A percentile compares a stretch with the other conserved stretches of the same genome.
phyloP scores from a whole-genome alignment of 2,888 invertebrate species.

The Calameuta pallipes region DNA sequence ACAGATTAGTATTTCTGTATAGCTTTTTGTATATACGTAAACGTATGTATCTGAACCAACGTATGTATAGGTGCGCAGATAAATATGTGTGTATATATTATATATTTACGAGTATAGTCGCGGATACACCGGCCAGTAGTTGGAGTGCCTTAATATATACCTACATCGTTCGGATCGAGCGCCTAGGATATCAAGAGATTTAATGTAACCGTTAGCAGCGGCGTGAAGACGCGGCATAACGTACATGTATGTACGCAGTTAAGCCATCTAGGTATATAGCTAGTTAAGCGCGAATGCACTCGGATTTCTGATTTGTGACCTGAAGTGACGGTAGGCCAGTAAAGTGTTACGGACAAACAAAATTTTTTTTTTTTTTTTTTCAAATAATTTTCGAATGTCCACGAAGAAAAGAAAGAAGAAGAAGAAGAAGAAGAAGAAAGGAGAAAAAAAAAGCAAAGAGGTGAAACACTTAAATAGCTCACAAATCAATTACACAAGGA shows the following conservation, averaged over 20 bases:
- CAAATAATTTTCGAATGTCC: conserved; percentile 5
- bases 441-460: conserved; percentile 1
- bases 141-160: conserved; percentile 54
- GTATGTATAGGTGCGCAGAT: conserved; percentile 53
- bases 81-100: conserved; percentile 34
- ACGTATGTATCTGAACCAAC: conserved; percentile 32
- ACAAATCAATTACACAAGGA: background rate
- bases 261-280: background rate
- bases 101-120: conserved; percentile 35
- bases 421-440: conserved; percentile 5
- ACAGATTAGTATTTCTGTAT: conserved; percentile 26
- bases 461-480: conserved; percentile 5
- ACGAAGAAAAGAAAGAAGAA: conserved; percentile 9
- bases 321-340: background rate
- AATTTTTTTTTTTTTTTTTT: too few relatives aligned
- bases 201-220: background rate
- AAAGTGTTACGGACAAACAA: background rate
- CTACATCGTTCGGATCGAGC: conserved; percentile 19
- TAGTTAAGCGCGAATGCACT: background rate
- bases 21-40: conserved; percentile 10
- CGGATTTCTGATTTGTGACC: background rate
- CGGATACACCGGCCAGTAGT: conserved; percentile 56
- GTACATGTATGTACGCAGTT: background rate
- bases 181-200: conserved; percentile 3
- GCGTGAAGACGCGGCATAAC: background rate